Evolutionary conservation across 2,113 vertebrate genomes (phyloP).

Genomic region (Nycticryphes semicollaris): DNA sequence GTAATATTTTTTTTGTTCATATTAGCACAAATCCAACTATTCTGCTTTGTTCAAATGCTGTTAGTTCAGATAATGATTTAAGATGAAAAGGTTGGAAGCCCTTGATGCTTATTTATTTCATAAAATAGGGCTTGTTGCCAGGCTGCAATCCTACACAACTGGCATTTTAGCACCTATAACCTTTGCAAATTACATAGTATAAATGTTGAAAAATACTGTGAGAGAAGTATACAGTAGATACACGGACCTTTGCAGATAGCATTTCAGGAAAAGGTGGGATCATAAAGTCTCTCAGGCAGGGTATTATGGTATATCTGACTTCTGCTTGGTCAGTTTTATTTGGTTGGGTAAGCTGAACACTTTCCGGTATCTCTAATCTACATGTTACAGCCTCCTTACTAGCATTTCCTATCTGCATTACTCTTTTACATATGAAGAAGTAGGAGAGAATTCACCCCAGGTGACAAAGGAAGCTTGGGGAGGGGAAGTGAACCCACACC

Average conservation of each 20-base stretch:
- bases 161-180: background rate
- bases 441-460: background rate
- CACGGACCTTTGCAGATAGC: background rate
- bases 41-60: background rate
- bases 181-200: background rate
- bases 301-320: background rate
- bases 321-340: background rate
- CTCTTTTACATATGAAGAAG: background rate
- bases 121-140: background rate
- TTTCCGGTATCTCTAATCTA: background rate
- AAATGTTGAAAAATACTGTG: background rate
- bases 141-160: background rate
- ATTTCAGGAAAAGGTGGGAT: background rate
- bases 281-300: background rate
- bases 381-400: background rate
- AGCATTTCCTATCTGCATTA: background rate
- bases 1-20: background rate
- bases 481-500: fast-evolving
- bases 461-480: background rate
- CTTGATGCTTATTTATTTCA: background rate
- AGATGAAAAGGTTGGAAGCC: background rate
- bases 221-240: background rate
- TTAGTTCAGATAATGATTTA: background rate
- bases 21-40: background rate
- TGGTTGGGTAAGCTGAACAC: background rate